Conservation (phyloP, 2,113 vertebrate species). For the Chaenocephalus aceratus region DNA sequence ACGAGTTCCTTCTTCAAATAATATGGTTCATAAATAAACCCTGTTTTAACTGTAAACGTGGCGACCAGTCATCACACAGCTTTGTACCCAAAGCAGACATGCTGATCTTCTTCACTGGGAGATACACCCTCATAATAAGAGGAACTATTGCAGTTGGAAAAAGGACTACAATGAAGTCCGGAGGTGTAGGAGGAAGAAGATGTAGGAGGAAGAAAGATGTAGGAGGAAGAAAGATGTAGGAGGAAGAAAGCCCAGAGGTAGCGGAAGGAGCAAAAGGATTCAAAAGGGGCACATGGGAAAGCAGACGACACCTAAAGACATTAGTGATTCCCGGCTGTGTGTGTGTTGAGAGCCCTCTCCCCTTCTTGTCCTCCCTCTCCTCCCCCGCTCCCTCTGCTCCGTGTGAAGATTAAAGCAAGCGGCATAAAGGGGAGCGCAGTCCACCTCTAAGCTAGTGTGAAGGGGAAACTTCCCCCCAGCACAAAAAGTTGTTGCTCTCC, state of each 20-base stretch:
- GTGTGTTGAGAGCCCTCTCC: constrained; percentile 49
- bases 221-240: neutral
- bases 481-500: constrained; percentile 74
- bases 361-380: constrained; percentile 36
- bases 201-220: neutral
- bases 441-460: constrained; percentile 83
- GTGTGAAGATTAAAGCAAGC: constrained; percentile 71
- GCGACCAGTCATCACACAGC: neutral
- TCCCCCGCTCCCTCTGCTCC: constrained; percentile 47
- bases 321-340: constrained; percentile 64
- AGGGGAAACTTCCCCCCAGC: constrained; percentile 79
- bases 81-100: neutral
- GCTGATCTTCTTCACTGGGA: neutral
- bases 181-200: neutral
- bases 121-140: neutral
- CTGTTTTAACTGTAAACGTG: neutral
- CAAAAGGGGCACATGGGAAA: constrained; percentile 22
- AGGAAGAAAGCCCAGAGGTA: constrained; percentile 2
- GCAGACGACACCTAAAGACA: constrained; percentile 52
- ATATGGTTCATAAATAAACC: neutral
- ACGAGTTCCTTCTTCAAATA: neutral
- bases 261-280: neutral
- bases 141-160: neutral
- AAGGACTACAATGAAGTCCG: neutral
- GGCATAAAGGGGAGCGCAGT: constrained; percentile 61